phyloP scores from a whole-genome alignment of 2,113 vertebrate genomes.

The Anoplopoma fimbria region DNA sequence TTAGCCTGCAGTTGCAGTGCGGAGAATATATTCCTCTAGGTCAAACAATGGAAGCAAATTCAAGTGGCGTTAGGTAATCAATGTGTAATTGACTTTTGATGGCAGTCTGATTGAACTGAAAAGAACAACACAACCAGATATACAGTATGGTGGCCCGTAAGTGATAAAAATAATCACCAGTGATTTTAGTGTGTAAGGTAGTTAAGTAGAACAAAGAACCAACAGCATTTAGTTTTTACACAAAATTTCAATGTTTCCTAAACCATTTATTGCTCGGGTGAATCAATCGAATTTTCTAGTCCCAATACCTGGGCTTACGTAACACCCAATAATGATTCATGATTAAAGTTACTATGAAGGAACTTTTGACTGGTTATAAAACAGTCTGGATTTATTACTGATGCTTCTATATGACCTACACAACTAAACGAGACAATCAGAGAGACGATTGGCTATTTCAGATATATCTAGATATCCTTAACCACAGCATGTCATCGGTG shows the following conservation, averaged over 20 bases:
- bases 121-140: not conserved
- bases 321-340: no score
- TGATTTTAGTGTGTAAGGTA: no score
- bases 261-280: not conserved
- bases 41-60: slow-evolving; percentile 14
- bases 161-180: not conserved
- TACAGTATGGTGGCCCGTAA: not conserved
- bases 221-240: not conserved
- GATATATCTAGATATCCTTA: no score
- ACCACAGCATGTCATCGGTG: no score
- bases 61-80: not conserved
- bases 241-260: not conserved
- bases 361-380: no score
- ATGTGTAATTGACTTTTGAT: not conserved
- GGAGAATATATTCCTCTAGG: not conserved
- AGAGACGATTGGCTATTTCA: no score
- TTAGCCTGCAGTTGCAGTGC: not conserved
- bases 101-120: not conserved
- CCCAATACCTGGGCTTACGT: no score
- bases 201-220: not conserved
- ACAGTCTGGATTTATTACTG: no score
- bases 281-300: no score
- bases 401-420: no score
- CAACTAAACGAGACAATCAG: no score
- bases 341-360: no score